These are phyloP conservation scores for Amphiprion ocellaris DNA, from an alignment of 2,113 vertebrate genomes.

Conservation along the genomic window DNA sequence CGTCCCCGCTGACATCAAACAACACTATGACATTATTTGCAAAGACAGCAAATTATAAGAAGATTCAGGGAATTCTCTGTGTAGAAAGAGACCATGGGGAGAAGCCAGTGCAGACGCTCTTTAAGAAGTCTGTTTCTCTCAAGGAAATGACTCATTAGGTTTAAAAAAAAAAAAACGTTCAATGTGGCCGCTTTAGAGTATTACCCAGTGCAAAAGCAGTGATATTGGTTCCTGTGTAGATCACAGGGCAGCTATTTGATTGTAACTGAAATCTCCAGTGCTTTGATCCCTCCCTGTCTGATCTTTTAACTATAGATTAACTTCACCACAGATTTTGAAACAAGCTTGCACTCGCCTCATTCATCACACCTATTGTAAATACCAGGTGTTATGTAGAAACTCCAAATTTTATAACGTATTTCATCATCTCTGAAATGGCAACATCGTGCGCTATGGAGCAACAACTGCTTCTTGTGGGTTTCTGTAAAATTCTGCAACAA, in stretches of 20 bases:
- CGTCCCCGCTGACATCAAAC: constrained; percentile 73
- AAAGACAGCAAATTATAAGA: constrained; percentile 69
- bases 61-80: constrained; percentile 50
- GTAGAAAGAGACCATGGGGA: constrained; percentile 44
- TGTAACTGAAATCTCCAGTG: constrained; percentile 59
- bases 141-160: neutral
- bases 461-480: neutral
- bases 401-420: constrained; percentile 30
- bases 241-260: constrained; percentile 49
- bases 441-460: neutral
- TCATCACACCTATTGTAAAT: constrained; percentile 42
- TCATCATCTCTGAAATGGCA: constrained; percentile 7
- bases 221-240: constrained; percentile 55
- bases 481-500: neutral
- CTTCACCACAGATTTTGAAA: constrained; percentile 46
- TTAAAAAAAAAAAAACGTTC: neutral
- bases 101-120: constrained; percentile 21
- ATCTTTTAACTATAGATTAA: constrained; percentile 66
- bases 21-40: constrained; percentile 77
- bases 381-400: constrained; percentile 39
- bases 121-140: constrained; percentile 47
- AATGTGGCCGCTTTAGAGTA: constrained; percentile 27
- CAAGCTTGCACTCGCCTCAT: constrained; percentile 44
- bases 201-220: constrained; percentile 13
- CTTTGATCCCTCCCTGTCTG: constrained; percentile 77